Evolutionary conservation across 2,888 invertebrate species (phyloP), one percentile per base, ranked within the genome.

Genomic region (Bellardia pandia): DNA sequence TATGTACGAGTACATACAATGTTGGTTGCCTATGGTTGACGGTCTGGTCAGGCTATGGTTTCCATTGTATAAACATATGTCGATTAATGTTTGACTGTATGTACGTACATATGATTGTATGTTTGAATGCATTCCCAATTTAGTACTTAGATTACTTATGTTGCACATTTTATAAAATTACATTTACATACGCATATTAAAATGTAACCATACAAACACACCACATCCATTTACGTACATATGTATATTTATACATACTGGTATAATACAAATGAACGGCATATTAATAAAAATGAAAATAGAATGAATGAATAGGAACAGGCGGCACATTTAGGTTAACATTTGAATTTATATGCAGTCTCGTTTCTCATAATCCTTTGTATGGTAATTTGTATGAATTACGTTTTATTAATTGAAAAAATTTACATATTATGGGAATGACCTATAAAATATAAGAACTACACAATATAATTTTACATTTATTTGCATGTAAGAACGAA

Each of bases 141-240:
- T 64, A 71, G 69, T 75, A 71, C 69, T 76, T 56, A 62, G 62
- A 53, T 71, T 71, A 71, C 37, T 83, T 62, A 53, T 77, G 23
- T 68, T 68, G 66, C 30, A 68, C 37, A 75, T 81, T 72, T 74
- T 53, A 53, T 56, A 58, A 2, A 30, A 75, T 7, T 45, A 58
- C 51, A 82, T 76, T 82, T 75, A 13, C 42, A 75, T 69, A 62
- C 30, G 14, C 37, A 75, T 81, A 74, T 66, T 66, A 66, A 74
- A 48, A 68, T 81, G 14, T 56, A 48, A 58, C 53, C 30, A 23
- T 58, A 81, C 66, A 33, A 6, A 45, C 14, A 33, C 53, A 75
- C 53, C 40, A 30, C 30, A 37, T 2, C 4, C 4, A 4, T 6
- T 1, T 4, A 37, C 6, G 37, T 37, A 37, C 5, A 5, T 37